These are phyloP conservation scores for Bicyclus anynana DNA, from an alignment of 1,140 invertebrate species.

Conservation along the genomic window DNA sequence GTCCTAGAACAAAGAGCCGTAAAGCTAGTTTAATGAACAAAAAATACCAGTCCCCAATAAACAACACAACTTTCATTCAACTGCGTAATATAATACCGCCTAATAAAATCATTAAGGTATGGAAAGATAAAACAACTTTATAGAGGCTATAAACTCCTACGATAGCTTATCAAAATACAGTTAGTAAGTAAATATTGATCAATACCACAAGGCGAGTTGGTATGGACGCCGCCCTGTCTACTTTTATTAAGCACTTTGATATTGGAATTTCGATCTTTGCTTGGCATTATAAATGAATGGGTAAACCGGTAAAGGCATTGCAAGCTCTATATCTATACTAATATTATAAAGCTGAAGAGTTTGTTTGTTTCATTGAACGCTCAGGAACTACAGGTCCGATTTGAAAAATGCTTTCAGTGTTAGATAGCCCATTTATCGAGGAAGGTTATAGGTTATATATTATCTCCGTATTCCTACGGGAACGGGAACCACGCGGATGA, in stretches of 20 bases:
- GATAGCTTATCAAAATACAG: slow-evolving; percentile 25
- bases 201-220: slow-evolving; percentile 17
- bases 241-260: slow-evolving; percentile 7
- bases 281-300: background rate
- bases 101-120: slow-evolving; percentile 3
- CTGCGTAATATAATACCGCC: background rate
- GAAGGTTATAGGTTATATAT: too few relatives aligned
- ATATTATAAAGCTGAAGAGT: too few relatives aligned
- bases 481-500: too few relatives aligned
- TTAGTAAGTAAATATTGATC: slow-evolving; percentile 26
- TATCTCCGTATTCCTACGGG: too few relatives aligned
- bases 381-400: too few relatives aligned
- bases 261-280: slow-evolving; percentile 1
- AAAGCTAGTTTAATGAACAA: too few relatives aligned
- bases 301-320: too few relatives aligned
- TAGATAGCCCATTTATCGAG: too few relatives aligned
- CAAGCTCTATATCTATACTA: too few relatives aligned
- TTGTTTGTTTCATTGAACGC: too few relatives aligned
- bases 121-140: slow-evolving; percentile 17
- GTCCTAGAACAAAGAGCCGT: too few relatives aligned
- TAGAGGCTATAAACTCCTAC: slow-evolving; percentile 23
- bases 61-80: background rate
- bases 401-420: too few relatives aligned
- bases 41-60: background rate
- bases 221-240: slow-evolving; percentile 20